A percentile compares a stretch with the other conserved stretches of the same genome.
Evolutionary conservation across 2,888 invertebrate species (phyloP).

Genomic region (Micropterix aruncella): DNA sequence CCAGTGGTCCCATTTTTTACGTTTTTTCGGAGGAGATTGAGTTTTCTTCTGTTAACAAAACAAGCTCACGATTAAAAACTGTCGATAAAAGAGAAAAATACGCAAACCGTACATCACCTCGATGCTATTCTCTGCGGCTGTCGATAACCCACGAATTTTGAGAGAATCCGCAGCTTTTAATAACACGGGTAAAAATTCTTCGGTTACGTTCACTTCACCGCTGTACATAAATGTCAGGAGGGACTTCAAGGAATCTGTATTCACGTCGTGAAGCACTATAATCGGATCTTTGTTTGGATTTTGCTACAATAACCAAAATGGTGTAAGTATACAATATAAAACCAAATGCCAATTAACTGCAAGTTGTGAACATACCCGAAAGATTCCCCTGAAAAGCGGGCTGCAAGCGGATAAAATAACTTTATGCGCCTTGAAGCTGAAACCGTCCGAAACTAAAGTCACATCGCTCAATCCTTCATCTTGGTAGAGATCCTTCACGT

Average conservation of each 20-base stretch:
- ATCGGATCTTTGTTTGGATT: constrained; percentile 64
- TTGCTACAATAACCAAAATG: constrained; percentile 32
- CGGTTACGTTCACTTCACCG: constrained; percentile 59
- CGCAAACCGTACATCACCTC: too few species aligned
- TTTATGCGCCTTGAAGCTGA: constrained; percentile 52
- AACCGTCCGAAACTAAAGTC: constrained; percentile 50
- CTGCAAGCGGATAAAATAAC: constrained; percentile 54
- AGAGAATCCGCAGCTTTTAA: constrained; percentile 54
- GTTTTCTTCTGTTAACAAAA: constrained; percentile 19
- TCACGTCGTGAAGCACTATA: constrained; percentile 59
- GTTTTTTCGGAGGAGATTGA: constrained; percentile 23
- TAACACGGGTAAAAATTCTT: constrained; percentile 50
- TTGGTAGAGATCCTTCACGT: constrained; percentile 47
- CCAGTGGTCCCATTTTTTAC: constrained; percentile 25
- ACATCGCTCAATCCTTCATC: constrained; percentile 53
- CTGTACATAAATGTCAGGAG: constrained; percentile 58
- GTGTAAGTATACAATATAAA: neutral
- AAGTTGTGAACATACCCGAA: constrained; percentile 30
- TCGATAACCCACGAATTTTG: constrained; percentile 54
- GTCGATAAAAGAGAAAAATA: neutral
- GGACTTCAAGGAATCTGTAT: constrained; percentile 48
- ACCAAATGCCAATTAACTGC: neutral
- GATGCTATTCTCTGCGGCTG: constrained; percentile 24
- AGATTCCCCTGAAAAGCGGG: constrained; percentile 48
- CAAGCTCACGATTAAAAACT: neutral